Percentiles rank a stretch among this genome's conserved stretches.
Evolutionary conservation across 2,797 vertebrate genomes (phyloP).

Genomic region (Sebastes itinus): DNA sequence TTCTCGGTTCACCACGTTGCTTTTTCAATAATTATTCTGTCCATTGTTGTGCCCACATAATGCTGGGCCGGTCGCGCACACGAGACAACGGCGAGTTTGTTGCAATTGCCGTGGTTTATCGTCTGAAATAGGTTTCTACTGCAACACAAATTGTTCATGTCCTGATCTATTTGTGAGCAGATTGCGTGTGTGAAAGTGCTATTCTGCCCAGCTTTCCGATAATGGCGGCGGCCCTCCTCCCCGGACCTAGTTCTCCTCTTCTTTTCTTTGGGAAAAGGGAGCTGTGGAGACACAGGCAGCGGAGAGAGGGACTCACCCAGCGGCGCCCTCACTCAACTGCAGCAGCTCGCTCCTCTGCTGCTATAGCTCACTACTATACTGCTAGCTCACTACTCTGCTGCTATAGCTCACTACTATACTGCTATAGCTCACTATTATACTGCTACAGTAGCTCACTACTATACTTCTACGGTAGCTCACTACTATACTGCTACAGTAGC

Average conservation of each 20-base stretch:
- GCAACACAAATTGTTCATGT: constrained; percentile 50
- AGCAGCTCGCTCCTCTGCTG: constrained; percentile 67
- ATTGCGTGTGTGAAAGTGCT: constrained; percentile 75
- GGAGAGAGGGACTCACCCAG: constrained; percentile 86
- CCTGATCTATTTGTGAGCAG: constrained; percentile 43
- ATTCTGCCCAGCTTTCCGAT: constrained; percentile 78
- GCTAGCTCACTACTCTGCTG: neutral
- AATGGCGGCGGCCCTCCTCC: constrained; percentile 86
- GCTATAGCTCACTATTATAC: too few species aligned
- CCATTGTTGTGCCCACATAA: constrained; percentile 85
- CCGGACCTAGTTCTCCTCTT: constrained; percentile 81
- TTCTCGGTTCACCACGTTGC: constrained; percentile 80
- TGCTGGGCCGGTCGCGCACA: constrained; percentile 68
- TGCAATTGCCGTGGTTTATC: constrained; percentile 52
- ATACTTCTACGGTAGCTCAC: too few species aligned
- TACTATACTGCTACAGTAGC: too few species aligned
- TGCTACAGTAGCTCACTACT: too few species aligned
- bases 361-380: constrained; percentile 9
- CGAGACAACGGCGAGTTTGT: constrained; percentile 66
- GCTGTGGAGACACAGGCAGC: constrained; percentile 76
- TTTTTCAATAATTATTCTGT: constrained; percentile 81
- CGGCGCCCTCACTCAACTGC: constrained; percentile 86
- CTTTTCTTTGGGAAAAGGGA: constrained; percentile 84
- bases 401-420: too few species aligned
- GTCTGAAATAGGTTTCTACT: constrained; percentile 30